These are phyloP conservation scores for Chelidonichthys spinosus DNA, from an alignment of 2,797 vertebrate species.

Conservation along the genomic window DNA sequence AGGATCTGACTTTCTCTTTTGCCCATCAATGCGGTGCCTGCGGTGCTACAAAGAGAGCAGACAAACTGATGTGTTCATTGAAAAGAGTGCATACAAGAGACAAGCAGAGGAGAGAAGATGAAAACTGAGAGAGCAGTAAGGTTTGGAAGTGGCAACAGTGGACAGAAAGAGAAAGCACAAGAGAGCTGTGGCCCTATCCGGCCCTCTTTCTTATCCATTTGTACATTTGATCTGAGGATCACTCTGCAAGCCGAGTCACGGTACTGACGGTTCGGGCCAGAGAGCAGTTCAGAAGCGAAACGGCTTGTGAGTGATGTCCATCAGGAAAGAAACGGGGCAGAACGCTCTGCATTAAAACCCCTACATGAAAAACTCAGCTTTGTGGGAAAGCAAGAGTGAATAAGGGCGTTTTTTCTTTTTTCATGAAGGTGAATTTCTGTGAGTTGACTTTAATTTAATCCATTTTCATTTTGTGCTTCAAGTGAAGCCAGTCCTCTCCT, in stretches of 20 bases:
- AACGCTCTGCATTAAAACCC: conserved; percentile 58
- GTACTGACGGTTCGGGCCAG: conserved; percentile 57
- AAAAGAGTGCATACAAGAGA: conserved; percentile 7
- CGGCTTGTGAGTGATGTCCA: conserved; percentile 69
- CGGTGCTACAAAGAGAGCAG: conserved; percentile 5
- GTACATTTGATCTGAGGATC: conserved; percentile 51
- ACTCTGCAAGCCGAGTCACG: conserved; percentile 44
- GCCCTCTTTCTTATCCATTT: conserved; percentile 33
- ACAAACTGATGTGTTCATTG: conserved; percentile 31
- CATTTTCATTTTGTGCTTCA: conserved; percentile 64
- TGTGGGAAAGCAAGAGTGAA: conserved; percentile 57
- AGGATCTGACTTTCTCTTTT: neutral
- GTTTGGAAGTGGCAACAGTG: conserved; percentile 9
- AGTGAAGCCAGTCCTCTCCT: conserved; percentile 31
- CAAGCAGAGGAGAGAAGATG: conserved; percentile 1
- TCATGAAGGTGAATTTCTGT: conserved; percentile 62
- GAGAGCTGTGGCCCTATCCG: conserved; percentile 20
- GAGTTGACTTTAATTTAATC: conserved; percentile 63
- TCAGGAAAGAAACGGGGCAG: conserved; percentile 69
- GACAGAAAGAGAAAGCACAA: conserved; percentile 1
- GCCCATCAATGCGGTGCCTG: neutral
- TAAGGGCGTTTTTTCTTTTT: conserved; percentile 27
- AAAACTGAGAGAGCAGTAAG: conserved; percentile 26
- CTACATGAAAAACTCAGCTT: conserved; percentile 62
- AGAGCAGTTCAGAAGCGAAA: conserved; percentile 70